Conservation (phyloP, 1,140 invertebrate genomes). For the Brachionus asplanchnoidis region DNA sequence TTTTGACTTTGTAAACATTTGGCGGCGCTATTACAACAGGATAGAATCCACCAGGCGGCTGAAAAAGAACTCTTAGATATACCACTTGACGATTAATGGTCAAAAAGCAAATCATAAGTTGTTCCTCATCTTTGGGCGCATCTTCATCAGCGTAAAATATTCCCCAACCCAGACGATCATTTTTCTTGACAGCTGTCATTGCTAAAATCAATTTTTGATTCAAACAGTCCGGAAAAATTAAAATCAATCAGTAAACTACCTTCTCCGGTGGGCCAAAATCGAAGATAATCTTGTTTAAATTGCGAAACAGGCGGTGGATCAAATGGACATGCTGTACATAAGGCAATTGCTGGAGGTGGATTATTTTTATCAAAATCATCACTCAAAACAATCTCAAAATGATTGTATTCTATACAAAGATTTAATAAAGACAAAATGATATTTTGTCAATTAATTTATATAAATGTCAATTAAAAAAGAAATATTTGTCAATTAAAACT, state of each 20-base stretch:
- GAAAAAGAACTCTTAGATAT: slow-evolving; percentile 49
- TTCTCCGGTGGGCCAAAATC: slow-evolving; percentile 50
- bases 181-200: slow-evolving; percentile 43
- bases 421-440: no score
- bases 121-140: slow-evolving; percentile 46
- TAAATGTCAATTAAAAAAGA: no score
- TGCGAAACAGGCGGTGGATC: slow-evolving; percentile 48
- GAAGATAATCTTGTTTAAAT: slow-evolving; percentile 50
- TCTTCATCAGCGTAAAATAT: slow-evolving; percentile 46
- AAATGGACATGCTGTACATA: slow-evolving; percentile 50
- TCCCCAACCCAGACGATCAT: slow-evolving; percentile 49
- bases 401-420: slow-evolving; percentile 43
- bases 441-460: no score
- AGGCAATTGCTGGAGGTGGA: slow-evolving; percentile 48
- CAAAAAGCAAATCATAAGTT: slow-evolving; percentile 51
- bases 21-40: slow-evolving; percentile 48
- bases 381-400: slow-evolving; percentile 50
- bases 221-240: slow-evolving; percentile 42
- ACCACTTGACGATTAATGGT: slow-evolving; percentile 50
- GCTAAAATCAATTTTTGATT: background rate
- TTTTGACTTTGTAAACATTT: slow-evolving; percentile 36
- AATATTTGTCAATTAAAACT: no score
- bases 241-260: background rate
- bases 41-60: slow-evolving; percentile 52
- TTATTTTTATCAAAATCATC: slow-evolving; percentile 47